Conservation (phyloP, 2,113 vertebrate genomes). For the Notechis scutatus region DNA sequence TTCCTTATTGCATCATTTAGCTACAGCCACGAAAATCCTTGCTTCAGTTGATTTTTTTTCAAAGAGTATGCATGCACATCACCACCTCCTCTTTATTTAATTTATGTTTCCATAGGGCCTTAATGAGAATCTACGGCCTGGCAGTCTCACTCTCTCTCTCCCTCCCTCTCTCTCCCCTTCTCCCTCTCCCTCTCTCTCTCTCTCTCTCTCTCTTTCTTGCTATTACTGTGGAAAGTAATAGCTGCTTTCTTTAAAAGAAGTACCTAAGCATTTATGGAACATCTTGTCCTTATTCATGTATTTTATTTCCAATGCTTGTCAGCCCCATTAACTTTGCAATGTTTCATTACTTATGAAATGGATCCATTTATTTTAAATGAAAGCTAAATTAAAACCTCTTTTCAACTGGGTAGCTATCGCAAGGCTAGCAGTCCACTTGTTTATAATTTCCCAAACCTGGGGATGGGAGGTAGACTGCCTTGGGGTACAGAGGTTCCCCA, state of each 20-base stretch:
- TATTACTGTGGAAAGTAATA: neutral
- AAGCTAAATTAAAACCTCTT: neutral
- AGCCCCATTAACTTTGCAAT: neutral
- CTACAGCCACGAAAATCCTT: neutral
- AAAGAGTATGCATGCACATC: neutral
- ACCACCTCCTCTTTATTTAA: neutral
- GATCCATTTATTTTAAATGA: neutral
- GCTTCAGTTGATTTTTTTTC: neutral
- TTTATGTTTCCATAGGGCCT: neutral
- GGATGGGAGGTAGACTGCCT: neutral
- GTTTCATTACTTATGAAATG: neutral
- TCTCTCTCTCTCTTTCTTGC: too few species aligned
- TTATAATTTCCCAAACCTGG: neutral
- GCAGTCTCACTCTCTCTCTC: fast-evolving
- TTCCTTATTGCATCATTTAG: neutral
- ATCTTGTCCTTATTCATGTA: neutral
- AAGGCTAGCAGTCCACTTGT: neutral
- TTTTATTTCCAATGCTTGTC: neutral
- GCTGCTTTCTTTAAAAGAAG: neutral
- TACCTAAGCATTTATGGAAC: neutral
- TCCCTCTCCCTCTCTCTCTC: fast-evolving
- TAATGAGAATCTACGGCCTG: neutral
- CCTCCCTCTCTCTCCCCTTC: too few species aligned
- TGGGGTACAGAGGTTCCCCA: neutral
- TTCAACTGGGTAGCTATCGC: neutral